Base-by-base conservation (phyloP, 2,113 vertebrate genomes). In the Apistogramma diplotaenia region DNA sequence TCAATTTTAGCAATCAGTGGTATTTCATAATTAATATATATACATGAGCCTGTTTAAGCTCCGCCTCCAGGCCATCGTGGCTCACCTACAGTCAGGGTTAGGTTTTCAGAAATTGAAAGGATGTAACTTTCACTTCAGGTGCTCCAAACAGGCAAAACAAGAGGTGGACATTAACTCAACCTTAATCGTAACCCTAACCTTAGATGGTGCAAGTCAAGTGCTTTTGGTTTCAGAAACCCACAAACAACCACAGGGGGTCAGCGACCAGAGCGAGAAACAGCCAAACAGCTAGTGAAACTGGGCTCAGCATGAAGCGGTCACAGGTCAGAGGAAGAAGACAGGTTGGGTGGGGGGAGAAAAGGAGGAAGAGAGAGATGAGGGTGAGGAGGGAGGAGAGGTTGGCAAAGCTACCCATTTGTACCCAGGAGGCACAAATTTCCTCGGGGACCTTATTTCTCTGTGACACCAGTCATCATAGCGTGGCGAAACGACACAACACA, bases 401-500 rank as follows among this genome's bases (percentile, higher is more conserved):
- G 84, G 73, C 82, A 87, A 75, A 88, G 83, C 86, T 85, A 74
- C 85, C 74, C 77, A 73, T 76, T 56, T 74, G 53, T 55, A 85
- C 77, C 58, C 0, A 0, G 80, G 16, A 77, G 78, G 85, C 86
- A 87, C 83, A 78, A 8, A 74, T 57, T 85, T 85, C 85, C 74
- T 78, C 54, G 1, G 76, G 85, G 74, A 81, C 75, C 74, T 54
- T 70, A 61, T 86, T 90, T 88, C 57, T 89, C 80, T 84, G 83
- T 78, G 83, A 76, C 76, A 89, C 81, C 87, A 80, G 76, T 85
- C 87, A 81, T 89, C 82, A 79, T 71, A 83, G 89, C 84, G 89
- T 90, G 85, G 89, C n/a, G 79, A 91, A 86, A 93, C 76, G 75
- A 94, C 91, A 91, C 88, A 19, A 87, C 87, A 92, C 91, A 81